Base-by-base conservation (phyloP, 2,113 vertebrate genomes). In the Semicossyphus pulcher region DNA sequence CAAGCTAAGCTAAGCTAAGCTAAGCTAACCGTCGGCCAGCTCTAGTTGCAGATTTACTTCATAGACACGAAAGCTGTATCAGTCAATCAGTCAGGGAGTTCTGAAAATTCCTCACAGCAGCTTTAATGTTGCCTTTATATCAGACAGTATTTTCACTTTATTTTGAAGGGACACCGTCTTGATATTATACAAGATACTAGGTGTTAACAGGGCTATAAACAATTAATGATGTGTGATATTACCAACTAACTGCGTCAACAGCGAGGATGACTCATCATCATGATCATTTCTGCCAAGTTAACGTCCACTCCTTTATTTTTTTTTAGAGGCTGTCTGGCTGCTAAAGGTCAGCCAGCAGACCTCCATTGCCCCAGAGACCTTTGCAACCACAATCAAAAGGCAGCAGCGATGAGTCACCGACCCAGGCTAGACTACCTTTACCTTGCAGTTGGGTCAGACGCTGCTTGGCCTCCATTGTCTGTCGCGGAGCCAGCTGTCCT, bases 401-500 rank as follows among this genome's bases (percentile, higher is more conserved):
- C 31, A 31, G 31, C 25, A 23, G n/a, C 15, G 53, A 60, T 10
- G 21, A 76, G 63, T 63, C 71, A 1, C 39, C 34, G 34, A 20
- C 61, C 47, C 28, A 47, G 57, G 28, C 54, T 2, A 26, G 39
- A 66, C 54, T 49, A 63, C 47, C 45, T 72, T 80, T 51, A 58
- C 52, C 61, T 29, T 23, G 14, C 44, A 32, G 65, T 63, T 37
- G 49, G 86, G 80, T 89, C 85, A 81, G 76, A 67, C 65, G 7
- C 71, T 2, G 23, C 52, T 78, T 52, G 70, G 63, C 75, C 82
- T 83, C 76, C 36, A 10, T 70, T 76, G 84, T 88, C 47, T 29
- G 72, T 20, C 15, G 68, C 10, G 2, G 48, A 77, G 71, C 73
- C 86, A 88, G 84, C 85, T 85, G 87, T 86, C 86, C 69, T 73